phyloP scores from a whole-genome alignment of 2,888 invertebrate genomes.

The Microchrysa polita region DNA sequence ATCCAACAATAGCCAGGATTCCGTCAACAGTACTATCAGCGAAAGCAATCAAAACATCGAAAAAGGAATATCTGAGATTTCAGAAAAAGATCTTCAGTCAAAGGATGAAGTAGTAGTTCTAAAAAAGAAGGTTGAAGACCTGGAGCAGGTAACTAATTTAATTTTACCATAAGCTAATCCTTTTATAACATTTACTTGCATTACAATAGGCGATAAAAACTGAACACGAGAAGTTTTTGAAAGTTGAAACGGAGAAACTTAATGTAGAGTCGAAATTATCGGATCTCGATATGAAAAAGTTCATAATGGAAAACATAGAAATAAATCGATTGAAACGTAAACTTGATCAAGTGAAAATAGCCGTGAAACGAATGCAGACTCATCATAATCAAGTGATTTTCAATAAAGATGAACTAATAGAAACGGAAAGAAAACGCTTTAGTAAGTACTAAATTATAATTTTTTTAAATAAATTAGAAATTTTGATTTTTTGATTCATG shows the following conservation, averaged over 20 bases:
- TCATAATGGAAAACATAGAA: slow-evolving; percentile 45
- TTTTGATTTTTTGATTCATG: too few species aligned
- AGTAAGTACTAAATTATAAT: too few species aligned
- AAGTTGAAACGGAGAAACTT: slow-evolving; percentile 40
- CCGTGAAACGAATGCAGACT: slow-evolving; percentile 22
- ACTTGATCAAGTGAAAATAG: slow-evolving; percentile 40
- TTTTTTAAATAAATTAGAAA: too few species aligned
- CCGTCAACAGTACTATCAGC: not conserved
- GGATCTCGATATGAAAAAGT: slow-evolving; percentile 44
- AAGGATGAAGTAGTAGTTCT: not conserved
- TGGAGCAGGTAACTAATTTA: slow-evolving; percentile 12
- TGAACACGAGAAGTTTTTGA: slow-evolving; percentile 19
- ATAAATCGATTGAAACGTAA: slow-evolving; percentile 46
- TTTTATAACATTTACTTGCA: not conserved
- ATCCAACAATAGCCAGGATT: not conserved
- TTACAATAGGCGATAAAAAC: slow-evolving; percentile 27
- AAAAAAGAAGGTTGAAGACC: not conserved
- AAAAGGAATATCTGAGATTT: slow-evolving; percentile 27
- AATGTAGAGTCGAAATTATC: slow-evolving; percentile 39
- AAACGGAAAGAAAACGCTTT: slow-evolving; percentile 31
- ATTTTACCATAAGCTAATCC: not conserved
- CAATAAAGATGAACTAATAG: slow-evolving; percentile 35
- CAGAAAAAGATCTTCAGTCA: slow-evolving; percentile 26
- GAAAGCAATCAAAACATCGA: not conserved
- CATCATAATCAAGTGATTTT: slow-evolving; percentile 37